These are phyloP conservation scores for Vollenhovia emeryi DNA, from an alignment of 1,140 invertebrate genomes.

Conservation along the genomic window DNA sequence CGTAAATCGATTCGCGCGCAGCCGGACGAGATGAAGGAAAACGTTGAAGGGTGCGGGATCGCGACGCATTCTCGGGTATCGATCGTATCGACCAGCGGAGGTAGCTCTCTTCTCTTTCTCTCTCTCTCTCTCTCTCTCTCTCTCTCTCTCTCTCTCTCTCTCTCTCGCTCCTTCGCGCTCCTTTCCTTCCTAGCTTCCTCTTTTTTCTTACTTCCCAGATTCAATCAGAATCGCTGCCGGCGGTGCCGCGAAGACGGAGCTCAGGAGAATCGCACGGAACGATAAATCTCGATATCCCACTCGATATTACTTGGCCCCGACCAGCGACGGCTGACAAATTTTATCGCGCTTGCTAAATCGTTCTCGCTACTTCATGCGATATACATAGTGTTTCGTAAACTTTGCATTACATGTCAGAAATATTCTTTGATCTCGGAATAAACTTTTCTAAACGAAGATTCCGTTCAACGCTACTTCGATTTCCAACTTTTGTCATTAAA, in stretches of 20 bases:
- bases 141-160: not conserved
- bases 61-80: slow-evolving; percentile 24
- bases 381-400: slow-evolving; percentile 29
- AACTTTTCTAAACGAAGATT: not conserved
- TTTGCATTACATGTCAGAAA: not conserved
- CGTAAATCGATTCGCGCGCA: slow-evolving; percentile 53
- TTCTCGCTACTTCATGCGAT: slow-evolving; percentile 29
- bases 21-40: slow-evolving; percentile 35
- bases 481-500: not conserved
- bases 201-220: slow-evolving; percentile 35
- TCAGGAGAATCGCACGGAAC: slow-evolving; percentile 47
- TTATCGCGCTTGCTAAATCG: slow-evolving; percentile 57
- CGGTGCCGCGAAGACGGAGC: slow-evolving; percentile 46
- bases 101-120: not conserved
- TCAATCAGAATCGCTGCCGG: slow-evolving; percentile 53
- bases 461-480: not conserved
- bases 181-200: no score
- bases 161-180: not conserved
- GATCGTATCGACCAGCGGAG: slow-evolving; percentile 34
- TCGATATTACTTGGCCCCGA: slow-evolving; percentile 58
- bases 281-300: slow-evolving; percentile 65
- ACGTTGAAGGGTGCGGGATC: slow-evolving; percentile 19
- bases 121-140: not conserved
- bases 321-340: slow-evolving; percentile 61
- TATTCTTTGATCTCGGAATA: not conserved